Evolutionary conservation across 2,888 invertebrate species (phyloP), one percentile per base, ranked within the genome.

Genomic region (Ypsolopha scabrella): DNA sequence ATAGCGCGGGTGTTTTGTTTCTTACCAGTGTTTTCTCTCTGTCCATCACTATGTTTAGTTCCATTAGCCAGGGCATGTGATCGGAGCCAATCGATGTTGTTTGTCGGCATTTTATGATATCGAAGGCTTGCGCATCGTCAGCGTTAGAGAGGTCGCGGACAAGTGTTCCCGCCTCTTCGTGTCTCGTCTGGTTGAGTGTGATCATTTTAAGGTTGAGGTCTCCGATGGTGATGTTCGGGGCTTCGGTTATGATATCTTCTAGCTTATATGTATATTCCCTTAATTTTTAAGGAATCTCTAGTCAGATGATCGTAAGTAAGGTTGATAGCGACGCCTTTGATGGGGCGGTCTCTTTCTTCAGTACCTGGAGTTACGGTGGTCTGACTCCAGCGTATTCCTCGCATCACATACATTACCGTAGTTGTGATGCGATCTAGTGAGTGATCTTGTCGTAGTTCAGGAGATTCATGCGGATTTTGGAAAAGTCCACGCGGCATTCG

Each of bases 191-290:
- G 24, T 46, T 45, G 24, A 51, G 51, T 46, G 46, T 11, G 9
- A 11, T 46, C 46, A 51, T 51, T 51, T 51, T 51, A 39, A 51
- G 51, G 39, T 51, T 51, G 2, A 51, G 46, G 34, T 51, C 51
- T 10, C 46, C 51, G 11, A 46, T 46, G 46, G 46, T 51, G 33
- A 51, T 36, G 13, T 14, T 37, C 8, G 37, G 37, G 37, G 48
- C 38, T 37, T 48, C 39, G 8, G 37, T 37, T 14, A 48, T 37
- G 2, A 48, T 8, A 1, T 37, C 24, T 37, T 48, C 39, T 37
- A 48, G 14, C 38, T 51, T 41, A 38, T 48, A 39, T 48, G 33
- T 45, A 45, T 45, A 45, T 45, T 45, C 45, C 45, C 10, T 45
- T 45, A 8, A 45, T 45, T 45, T 45, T 45, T 3, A 47, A 11